phyloP scores from a whole-genome alignment of 2,113 vertebrate genomes.

The Mola mola region DNA sequence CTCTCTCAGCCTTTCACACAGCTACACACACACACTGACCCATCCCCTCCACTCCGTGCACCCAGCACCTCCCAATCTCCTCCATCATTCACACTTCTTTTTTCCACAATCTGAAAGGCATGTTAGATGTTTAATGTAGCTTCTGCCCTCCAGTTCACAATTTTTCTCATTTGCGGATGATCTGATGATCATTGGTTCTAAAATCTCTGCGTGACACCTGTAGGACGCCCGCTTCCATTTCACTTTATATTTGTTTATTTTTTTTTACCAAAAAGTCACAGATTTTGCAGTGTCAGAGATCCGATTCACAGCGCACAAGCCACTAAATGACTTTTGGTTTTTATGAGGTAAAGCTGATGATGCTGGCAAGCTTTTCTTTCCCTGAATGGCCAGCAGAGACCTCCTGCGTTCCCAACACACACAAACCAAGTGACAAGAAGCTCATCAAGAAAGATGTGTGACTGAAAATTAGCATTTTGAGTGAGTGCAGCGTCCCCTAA shows the following conservation, averaged over 20 bases:
- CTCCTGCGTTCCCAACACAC: conserved; percentile 42
- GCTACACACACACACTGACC: conserved; percentile 47
- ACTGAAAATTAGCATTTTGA: conserved; percentile 63
- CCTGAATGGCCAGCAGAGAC: conserved; percentile 24
- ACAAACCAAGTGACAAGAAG: conserved; percentile 46
- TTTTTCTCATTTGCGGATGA: no score
- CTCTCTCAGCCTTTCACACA: conserved; percentile 52
- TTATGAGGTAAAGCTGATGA: conserved; percentile 44
- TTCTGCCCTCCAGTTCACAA: no score
- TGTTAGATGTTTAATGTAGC: no score
- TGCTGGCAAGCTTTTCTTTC: conserved; percentile 56
- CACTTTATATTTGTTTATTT: no score
- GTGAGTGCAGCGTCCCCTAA: conserved; percentile 54
- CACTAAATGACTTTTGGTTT: conserved; percentile 22
- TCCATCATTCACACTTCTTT: not conserved
- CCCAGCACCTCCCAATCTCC: conserved; percentile 16
- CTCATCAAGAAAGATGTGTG: conserved; percentile 51
- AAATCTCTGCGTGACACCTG: no score
- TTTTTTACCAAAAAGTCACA: no score
- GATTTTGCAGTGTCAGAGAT: no score
- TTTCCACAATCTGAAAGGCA: not conserved
- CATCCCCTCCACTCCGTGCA: conserved; percentile 40
- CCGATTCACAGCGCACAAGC: no score
- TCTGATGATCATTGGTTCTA: no score
- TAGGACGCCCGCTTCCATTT: no score